Evolutionary conservation across 1,140 invertebrate genomes (phyloP).

Genomic region (Dreissena polymorpha): DNA sequence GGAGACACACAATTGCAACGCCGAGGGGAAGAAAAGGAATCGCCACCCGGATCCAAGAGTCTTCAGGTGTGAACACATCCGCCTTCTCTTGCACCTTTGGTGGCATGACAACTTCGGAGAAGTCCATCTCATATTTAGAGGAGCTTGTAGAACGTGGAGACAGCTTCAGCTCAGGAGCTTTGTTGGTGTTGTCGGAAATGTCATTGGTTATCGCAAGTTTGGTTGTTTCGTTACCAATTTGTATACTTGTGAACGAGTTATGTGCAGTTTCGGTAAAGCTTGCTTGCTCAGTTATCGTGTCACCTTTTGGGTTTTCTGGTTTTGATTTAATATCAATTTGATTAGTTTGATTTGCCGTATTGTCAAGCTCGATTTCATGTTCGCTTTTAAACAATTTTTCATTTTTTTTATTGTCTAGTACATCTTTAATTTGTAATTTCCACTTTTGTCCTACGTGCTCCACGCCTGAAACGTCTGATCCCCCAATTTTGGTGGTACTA

Average conservation of each 20-base stretch:
- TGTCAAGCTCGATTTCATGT: too few relatives aligned
- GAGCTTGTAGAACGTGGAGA: not conserved
- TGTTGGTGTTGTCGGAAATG: not conserved
- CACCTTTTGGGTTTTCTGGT: too few relatives aligned
- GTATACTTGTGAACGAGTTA: not conserved
- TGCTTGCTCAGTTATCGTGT: too few relatives aligned
- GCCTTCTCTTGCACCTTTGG: slow-evolving; percentile 34
- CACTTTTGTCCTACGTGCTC: not conserved
- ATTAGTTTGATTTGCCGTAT: too few relatives aligned
- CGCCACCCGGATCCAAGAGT: slow-evolving; percentile 90
- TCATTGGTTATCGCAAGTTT: not conserved
- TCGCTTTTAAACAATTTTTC: too few relatives aligned
- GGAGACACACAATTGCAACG: slow-evolving; percentile 91
- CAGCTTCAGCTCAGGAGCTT: not conserved
- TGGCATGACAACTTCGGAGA: not conserved
- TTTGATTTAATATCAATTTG: too few relatives aligned
- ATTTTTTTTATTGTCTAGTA: too few relatives aligned
- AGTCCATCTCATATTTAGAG: not conserved
- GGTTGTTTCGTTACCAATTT: not conserved
- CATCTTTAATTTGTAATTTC: not conserved
- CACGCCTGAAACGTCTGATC: not conserved
- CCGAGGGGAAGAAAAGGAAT: slow-evolving; percentile 92
- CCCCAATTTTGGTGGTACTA: not conserved
- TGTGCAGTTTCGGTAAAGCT: too few relatives aligned
- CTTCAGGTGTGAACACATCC: slow-evolving; percentile 75